Evolutionary conservation across 2,888 invertebrate species (phyloP).

Genomic region (Bellardia bayeri): DNA sequence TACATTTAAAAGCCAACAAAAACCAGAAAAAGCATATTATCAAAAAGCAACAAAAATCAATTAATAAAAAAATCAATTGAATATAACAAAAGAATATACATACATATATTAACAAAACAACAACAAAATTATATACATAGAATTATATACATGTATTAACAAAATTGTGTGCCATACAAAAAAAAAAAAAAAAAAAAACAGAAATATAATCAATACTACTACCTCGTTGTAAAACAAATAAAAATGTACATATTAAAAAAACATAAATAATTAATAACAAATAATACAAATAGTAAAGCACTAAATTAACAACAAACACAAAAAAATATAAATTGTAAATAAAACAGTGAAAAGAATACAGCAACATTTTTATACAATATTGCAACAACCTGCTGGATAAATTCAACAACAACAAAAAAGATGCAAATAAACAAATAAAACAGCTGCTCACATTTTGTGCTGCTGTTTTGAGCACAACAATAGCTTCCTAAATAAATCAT

Average conservation of each 20-base stretch:
- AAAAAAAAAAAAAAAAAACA: neutral
- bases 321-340: neutral
- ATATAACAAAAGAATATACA: neutral
- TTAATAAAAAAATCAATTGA: conserved; percentile 11
- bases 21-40: neutral
- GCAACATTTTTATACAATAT: neutral
- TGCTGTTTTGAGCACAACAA: neutral
- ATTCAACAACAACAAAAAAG: neutral
- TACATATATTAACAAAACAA: neutral
- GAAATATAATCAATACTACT: conserved; percentile 11
- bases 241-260: neutral
- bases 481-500: conserved; percentile 19
- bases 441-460: conserved; percentile 4
- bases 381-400: neutral
- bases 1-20: neutral
- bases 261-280: neutral
- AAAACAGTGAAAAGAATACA: conserved; percentile 6
- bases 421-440: neutral
- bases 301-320: neutral
- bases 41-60: conserved; percentile 5
- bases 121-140: neutral
- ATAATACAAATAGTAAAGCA: neutral
- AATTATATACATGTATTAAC: neutral
- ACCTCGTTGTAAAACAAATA: conserved; percentile 34
- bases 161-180: conserved; percentile 45